Evolutionary conservation across 2,888 invertebrate genomes (phyloP).

Genomic region (Agrotis segetum): DNA sequence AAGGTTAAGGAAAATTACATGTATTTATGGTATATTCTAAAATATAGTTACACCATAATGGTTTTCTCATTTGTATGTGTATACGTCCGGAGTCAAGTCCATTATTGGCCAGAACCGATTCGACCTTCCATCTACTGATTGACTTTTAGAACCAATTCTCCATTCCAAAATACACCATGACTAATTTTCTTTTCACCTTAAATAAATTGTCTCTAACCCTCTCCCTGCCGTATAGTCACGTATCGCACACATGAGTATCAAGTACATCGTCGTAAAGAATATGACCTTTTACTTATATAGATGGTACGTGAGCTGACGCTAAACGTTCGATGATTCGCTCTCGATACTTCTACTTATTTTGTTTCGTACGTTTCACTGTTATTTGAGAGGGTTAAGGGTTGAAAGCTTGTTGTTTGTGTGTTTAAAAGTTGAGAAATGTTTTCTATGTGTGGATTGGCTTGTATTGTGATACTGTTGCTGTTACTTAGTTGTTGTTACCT

Average conservation of each 20-base stretch:
- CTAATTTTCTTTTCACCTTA: too few relatives aligned
- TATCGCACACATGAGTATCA: slow-evolving; percentile 4
- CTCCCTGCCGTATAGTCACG: slow-evolving; percentile 1
- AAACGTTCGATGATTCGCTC: slow-evolving; percentile 70
- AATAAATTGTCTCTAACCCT: not conserved
- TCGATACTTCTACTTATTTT: slow-evolving; percentile 58
- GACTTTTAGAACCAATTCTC: too few relatives aligned
- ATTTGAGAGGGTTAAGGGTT: slow-evolving; percentile 52
- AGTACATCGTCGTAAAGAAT: slow-evolving; percentile 74
- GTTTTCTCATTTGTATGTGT: too few relatives aligned
- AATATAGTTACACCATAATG: too few relatives aligned
- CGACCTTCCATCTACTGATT: too few relatives aligned
- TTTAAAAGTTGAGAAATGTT: not conserved
- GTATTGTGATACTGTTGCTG: not conserved
- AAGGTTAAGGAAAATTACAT: too few relatives aligned
- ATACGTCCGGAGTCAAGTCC: too few relatives aligned
- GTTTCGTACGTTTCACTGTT: slow-evolving; percentile 63
- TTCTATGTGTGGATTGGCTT: slow-evolving; percentile 1
- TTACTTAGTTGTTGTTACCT: not conserved
- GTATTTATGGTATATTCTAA: too few relatives aligned
- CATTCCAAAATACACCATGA: too few relatives aligned
- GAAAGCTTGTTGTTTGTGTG: slow-evolving; percentile 34
- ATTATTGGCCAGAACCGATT: too few relatives aligned
- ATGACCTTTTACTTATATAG: slow-evolving; percentile 79
- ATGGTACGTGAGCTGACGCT: slow-evolving; percentile 70